phyloP scores from a whole-genome alignment of 2,113 vertebrate species.

The Acrocephalus kingi region DNA sequence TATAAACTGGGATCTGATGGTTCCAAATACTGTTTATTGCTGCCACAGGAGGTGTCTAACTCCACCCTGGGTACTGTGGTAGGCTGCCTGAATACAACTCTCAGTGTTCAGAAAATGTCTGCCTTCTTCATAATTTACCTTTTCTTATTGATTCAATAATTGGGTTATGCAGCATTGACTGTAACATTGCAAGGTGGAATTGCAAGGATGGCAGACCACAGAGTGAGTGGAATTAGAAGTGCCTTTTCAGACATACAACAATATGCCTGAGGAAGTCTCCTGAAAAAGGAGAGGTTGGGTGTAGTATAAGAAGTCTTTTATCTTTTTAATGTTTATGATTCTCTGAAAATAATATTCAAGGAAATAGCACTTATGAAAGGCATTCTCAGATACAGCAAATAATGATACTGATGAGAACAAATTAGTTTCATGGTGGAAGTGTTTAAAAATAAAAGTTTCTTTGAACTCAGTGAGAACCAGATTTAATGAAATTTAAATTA shows the following conservation, averaged over 20 bases:
- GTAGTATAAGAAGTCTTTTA: neutral
- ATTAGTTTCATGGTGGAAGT: conserved; percentile 14
- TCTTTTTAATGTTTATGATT: conserved; percentile 33
- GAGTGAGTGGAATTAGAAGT: neutral
- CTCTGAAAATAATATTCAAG: conserved; percentile 17
- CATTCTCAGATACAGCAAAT: conserved; percentile 13
- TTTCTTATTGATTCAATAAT: neutral
- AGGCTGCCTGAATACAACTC: neutral
- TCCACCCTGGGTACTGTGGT: neutral
- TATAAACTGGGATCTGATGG: neutral
- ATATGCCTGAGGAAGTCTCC: neutral
- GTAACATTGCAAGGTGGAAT: neutral
- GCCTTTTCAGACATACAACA: neutral
- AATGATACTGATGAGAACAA: conserved; percentile 47
- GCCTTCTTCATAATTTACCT: neutral
- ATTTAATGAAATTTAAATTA: conserved; percentile 59
- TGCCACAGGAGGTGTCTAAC: neutral
- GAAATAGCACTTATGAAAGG: neutral
- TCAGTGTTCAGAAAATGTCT: neutral
- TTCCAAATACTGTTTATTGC: neutral
- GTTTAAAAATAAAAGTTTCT: conserved; percentile 56
- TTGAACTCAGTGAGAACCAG: conserved; percentile 44
- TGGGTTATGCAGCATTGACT: neutral
- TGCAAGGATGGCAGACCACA: neutral
- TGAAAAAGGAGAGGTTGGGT: neutral